Conservation (phyloP, 2,888 invertebrate species). For the Euproctis similis region DNA sequence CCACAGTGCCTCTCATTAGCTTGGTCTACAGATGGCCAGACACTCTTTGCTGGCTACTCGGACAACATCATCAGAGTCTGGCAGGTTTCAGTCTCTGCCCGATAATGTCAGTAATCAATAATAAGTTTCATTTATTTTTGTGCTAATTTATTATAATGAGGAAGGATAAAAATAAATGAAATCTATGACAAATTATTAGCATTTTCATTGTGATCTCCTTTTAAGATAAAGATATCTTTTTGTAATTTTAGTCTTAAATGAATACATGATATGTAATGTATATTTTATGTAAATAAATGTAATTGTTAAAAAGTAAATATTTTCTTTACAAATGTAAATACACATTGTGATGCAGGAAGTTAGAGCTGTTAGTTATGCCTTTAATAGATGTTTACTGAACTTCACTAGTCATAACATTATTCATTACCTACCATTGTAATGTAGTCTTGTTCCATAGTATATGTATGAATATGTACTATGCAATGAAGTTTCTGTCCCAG, state of each 20-base stretch:
- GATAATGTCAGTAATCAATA: conserved; percentile 69
- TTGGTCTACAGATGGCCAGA: conserved; percentile 99
- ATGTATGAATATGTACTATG: no score
- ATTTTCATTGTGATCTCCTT: conserved; percentile 66
- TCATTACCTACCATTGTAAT: no score
- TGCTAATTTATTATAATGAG: conserved; percentile 32
- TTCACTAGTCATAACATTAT: no score
- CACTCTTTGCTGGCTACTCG: conserved; percentile 98
- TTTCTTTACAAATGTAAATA: no score
- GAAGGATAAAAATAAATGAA: conserved; percentile 70
- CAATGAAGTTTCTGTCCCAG: no score
- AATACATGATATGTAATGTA: conserved; percentile 4
- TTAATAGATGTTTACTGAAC: no score
- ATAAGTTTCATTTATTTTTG: conserved; percentile 69
- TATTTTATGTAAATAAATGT: conserved; percentile 57
- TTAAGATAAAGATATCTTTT: conserved; percentile 25
- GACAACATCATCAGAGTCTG: conserved; percentile 98
- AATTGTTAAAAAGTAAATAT: no score
- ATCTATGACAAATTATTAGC: conserved; percentile 39
- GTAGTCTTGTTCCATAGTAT: no score
- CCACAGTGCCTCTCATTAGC: conserved; percentile 97
- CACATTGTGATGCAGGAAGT: no score
- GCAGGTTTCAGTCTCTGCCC: conserved; percentile 94
- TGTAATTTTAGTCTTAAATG: conserved; percentile 17
- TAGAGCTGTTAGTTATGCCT: no score